These are phyloP conservation scores for Lepilemur ruficaudatus DNA, from an alignment of 2,797 vertebrate genomes.

Conservation along the genomic window DNA sequence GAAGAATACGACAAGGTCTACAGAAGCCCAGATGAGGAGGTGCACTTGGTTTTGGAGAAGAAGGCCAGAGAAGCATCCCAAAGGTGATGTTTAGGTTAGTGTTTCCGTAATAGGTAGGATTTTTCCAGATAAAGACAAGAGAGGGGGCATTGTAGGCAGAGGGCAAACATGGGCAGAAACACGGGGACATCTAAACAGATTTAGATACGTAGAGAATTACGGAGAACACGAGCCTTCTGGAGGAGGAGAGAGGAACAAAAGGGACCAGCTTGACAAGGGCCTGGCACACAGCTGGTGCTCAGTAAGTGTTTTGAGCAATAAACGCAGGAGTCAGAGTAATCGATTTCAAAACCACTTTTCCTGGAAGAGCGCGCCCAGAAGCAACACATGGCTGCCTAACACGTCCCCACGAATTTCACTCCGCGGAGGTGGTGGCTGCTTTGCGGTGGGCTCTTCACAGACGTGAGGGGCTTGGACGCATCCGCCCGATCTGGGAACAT, in stretches of 20 bases:
- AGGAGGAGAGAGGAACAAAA: neutral
- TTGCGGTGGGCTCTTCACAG: neutral
- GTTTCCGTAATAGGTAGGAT: neutral
- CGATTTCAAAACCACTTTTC: neutral
- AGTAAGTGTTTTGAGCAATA: neutral
- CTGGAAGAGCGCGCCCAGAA: neutral
- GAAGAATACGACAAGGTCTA: neutral
- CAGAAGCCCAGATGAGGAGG: neutral
- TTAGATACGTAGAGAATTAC: neutral
- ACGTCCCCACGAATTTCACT: neutral
- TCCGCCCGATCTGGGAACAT: neutral
- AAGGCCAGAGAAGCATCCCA: neutral
- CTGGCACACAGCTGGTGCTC: neutral
- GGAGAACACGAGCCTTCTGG: rapidly evolving
- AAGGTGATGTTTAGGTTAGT: neutral
- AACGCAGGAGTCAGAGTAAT: neutral
- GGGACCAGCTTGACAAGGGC: rapidly evolving
- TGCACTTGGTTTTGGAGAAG: neutral
- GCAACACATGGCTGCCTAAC: neutral
- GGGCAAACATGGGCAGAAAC: neutral
- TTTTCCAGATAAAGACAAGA: neutral
- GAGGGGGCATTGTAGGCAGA: neutral
- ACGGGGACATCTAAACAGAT: neutral
- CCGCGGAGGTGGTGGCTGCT: rapidly evolving
- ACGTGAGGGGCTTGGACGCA: neutral